Evolutionary conservation across 2,888 invertebrate genomes (phyloP), one percentile per base, ranked within the genome.

Genomic region (Seira ritae): DNA sequence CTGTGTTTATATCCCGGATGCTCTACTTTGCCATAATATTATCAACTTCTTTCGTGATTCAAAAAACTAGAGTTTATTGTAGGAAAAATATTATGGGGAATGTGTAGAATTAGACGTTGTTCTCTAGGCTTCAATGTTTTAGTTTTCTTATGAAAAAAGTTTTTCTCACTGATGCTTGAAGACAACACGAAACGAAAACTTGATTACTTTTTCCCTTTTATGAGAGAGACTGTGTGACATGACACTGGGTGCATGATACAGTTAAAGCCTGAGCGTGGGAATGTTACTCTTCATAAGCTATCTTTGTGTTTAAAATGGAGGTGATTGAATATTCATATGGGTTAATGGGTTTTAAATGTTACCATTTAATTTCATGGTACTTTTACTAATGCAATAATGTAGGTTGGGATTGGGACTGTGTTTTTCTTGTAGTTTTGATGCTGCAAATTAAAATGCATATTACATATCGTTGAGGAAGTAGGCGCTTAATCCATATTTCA

Each of bases 1-100:
- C 55, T 60, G 72, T 70, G 50, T 70, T 70, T 50, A 60, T 42
- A 75, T 76, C 68, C 76, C 76, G 76, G 76, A 77, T 77, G 76
- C 76, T 77, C 76, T 20, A 77, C 76, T 77, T 77, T 72, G 22
- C 10, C 42, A 22, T 8, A n/a, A 31, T 31, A 8, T 31, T 31
- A 31, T 31, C 55, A 22, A 23, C 17, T 22, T 60, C n/a, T 15
- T n/a, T 15, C 23, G n/a, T 23, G 55, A 23, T 23, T 12, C 10
- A 55, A 72, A 15, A 72, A 72, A 55, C 22, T 1, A 31, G 19
- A 20, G 17, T 66, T 55, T 73, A 24, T 73, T 12, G 55, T n/a
- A 55, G 12, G 3, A 55, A 31, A 4, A 31, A 31, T 8, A 31
- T 31, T 31, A 8, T 31, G 2, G 31, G 15, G 15, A 3, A 12